Base-by-base conservation (phyloP, 2,888 invertebrate species). In the Agrypnus murinus region DNA sequence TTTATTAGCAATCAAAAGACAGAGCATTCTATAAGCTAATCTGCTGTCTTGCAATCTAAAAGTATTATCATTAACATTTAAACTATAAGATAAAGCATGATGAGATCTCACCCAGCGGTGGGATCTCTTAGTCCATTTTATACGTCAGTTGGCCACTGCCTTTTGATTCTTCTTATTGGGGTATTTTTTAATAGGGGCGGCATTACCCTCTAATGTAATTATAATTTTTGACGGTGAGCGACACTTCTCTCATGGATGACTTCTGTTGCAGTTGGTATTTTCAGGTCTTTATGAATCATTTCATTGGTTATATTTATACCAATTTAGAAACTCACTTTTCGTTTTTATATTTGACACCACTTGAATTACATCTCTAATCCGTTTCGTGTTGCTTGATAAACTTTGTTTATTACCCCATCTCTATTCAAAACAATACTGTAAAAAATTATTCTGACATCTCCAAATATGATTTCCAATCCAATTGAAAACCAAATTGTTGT, bases 1-100 rank as follows among this genome's bases (percentile, higher is more conserved):
- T 36, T 36, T 36, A 45, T 45, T 45, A 45, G 45, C 45, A 45
- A 45, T 14, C 45, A 45, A 45, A 45, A 45, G 5, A 45, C 14
- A 14, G 10, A 12, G 14, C 10, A 45, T 45, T 5, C 45, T 45
- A 12, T 45, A 45, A 45, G 45, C 45, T 45, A 45, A 45, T 45
- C 10, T 45, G 14, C 45, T 45, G 14, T 9, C 45, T 14, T 45
- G 10, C 14, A 45, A 45, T 45, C 14, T n/a, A n/a, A 10, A 45
- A 45, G 14, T 45, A 45, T 45, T 45, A 45, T 8, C n/a, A 12
- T 8, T 12, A 8, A 45, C 6, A 45, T 45, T 45, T 45, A 45
- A n/a, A 45, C 10, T 9, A 36, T 36, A 8, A 36, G 6, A 45
- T n/a, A n/a, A n/a, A 45, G 14, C 45, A 45, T 7, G 45, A 45